Evolutionary conservation across 2,888 invertebrate species (phyloP).

Genomic region (Epirrhoe tristata): DNA sequence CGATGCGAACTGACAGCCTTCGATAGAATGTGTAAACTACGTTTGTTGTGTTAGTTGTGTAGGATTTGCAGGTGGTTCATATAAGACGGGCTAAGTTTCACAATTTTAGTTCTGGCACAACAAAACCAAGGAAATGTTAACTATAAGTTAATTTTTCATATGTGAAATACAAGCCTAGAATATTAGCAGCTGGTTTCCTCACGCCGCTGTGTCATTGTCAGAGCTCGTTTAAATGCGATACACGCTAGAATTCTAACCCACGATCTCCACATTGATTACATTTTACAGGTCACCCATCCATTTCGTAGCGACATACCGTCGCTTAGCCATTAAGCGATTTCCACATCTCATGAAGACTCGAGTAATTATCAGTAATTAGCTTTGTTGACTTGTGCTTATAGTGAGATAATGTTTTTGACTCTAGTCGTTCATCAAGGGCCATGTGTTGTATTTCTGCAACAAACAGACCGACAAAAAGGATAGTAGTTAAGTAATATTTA

Average conservation of each 20-base stretch:
- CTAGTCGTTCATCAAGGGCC: slow-evolving; percentile 9
- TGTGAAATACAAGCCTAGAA: no score
- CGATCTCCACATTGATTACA: no score
- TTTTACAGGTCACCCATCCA: no score
- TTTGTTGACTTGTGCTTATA: slow-evolving; percentile 4
- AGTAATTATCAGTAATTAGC: slow-evolving; percentile 15
- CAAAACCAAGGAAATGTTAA: no score
- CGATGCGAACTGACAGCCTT: neutral
- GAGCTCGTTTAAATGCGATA: no score
- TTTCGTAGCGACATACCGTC: neutral
- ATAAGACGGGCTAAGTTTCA: no score
- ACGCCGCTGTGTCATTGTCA: no score
- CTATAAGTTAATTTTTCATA: no score
- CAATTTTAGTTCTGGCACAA: no score
- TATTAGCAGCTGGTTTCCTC: no score
- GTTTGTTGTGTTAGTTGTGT: neutral
- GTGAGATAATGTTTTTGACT: slow-evolving; percentile 7
- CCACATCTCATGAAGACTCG: neutral
- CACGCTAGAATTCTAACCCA: no score
- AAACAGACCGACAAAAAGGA: neutral
- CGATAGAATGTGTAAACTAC: slow-evolving; percentile 1
- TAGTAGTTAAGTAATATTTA: neutral
- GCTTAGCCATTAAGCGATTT: neutral
- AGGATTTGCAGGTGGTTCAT: neutral
- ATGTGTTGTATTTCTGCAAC: neutral